These are phyloP conservation scores for Tenualosa thibaudeaui DNA, from an alignment of 2,797 vertebrate species.

Conservation along the genomic window DNA sequence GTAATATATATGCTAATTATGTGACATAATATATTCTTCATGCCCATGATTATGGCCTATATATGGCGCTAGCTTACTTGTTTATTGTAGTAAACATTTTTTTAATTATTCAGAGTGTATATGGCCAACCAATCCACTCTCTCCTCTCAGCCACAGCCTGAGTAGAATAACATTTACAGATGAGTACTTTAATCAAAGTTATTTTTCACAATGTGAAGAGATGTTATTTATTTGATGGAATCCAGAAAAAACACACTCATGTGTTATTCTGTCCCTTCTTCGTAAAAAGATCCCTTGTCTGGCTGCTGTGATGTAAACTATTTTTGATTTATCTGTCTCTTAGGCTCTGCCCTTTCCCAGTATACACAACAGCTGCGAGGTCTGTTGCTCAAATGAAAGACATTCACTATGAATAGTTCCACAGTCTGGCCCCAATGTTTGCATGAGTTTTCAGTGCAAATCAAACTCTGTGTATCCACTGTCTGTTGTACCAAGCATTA, in stretches of 20 bases:
- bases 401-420: constrained; percentile 25
- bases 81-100: neutral
- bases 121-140: neutral
- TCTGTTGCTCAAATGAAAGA: constrained; percentile 15
- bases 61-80: too few species aligned
- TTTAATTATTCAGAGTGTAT: neutral
- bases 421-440: constrained; percentile 3
- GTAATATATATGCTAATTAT: neutral
- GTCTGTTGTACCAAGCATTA: neutral
- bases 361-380: constrained; percentile 18
- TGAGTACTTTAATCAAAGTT: neutral
- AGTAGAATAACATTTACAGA: neutral
- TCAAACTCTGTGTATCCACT: neutral
- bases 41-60: neutral
- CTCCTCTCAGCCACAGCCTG: neutral
- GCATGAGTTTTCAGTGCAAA: neutral
- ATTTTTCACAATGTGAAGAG: neutral
- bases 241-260: too few species aligned
- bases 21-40: neutral
- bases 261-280: neutral
- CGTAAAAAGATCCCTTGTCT: constrained; percentile 1
- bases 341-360: constrained; percentile 21
- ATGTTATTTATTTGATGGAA: neutral
- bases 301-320: constrained; percentile 19
- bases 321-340: constrained; percentile 22